Conservation (phyloP, 2,113 vertebrate species). For the Callaeas wilsoni region DNA sequence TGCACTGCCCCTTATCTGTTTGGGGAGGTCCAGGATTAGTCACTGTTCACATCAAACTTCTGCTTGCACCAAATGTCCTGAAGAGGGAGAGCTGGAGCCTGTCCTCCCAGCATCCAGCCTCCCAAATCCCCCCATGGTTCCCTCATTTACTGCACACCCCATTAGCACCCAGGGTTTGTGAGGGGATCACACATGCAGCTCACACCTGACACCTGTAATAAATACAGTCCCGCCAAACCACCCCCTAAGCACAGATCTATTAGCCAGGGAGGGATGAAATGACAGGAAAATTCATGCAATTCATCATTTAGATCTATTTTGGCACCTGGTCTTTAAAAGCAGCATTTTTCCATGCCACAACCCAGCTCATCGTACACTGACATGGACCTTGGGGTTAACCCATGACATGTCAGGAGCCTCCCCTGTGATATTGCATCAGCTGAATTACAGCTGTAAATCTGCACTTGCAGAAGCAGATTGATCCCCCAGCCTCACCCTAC, state of each 20-base stretch:
- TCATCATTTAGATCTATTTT: neutral
- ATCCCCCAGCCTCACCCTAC: fast-evolving
- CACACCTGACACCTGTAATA: neutral
- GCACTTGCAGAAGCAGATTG: neutral
- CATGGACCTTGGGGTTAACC: neutral
- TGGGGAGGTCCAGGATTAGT: neutral
- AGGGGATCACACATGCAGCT: neutral
- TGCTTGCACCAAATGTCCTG: neutral
- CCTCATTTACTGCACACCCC: neutral
- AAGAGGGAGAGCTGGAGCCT: constrained; percentile 51
- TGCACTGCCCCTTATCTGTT: constrained; percentile 6
- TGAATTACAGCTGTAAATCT: neutral
- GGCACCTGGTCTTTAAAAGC: neutral
- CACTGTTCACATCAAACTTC: neutral
- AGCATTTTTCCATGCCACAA: neutral
- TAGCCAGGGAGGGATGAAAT: neutral
- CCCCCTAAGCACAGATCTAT: neutral
- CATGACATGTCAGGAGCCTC: neutral
- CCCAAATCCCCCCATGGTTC: neutral
- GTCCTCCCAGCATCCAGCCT: neutral
- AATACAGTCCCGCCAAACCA: fast-evolving
- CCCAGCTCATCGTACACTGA: no score
- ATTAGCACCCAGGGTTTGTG: neutral
- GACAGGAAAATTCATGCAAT: neutral
- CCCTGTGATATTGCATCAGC: neutral